Percentiles rank a stretch among this genome's conserved stretches.
Evolutionary conservation across 2,113 vertebrate species (phyloP).

Genomic region (Myrmophylax atrothorax): DNA sequence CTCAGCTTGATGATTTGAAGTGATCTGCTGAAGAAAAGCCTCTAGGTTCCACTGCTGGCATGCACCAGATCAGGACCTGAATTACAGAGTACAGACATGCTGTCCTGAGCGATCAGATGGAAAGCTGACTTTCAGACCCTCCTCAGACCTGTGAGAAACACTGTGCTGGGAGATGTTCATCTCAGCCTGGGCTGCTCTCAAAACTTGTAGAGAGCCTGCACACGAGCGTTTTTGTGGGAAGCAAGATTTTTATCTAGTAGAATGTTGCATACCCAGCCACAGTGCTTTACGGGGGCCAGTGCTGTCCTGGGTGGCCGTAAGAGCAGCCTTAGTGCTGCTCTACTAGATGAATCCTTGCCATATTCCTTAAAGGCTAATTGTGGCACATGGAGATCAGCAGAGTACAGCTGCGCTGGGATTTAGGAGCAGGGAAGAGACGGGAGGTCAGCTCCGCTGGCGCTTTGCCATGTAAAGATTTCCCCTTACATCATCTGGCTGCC

Average conservation of each 20-base stretch:
- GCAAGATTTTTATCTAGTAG: neutral
- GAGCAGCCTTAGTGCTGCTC: neutral
- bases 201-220: neutral
- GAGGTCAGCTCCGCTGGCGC: constrained; percentile 47
- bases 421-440: constrained; percentile 49
- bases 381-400: constrained; percentile 46
- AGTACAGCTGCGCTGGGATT: constrained; percentile 63
- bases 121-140: neutral
- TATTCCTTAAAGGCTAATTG: constrained; percentile 60
- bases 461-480: constrained; percentile 57
- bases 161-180: fast-evolving
- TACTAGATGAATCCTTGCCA: constrained; percentile 17
- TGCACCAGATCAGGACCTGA: neutral
- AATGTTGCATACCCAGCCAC: fast-evolving
- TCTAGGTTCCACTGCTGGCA: neutral
- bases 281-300: neutral
- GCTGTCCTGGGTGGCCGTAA: neutral
- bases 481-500: constrained; percentile 59
- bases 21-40: neutral
- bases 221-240: neutral
- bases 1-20: neutral
- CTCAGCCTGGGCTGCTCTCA: neutral
- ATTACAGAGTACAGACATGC: neutral
- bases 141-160: neutral
- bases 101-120: neutral